Base-by-base conservation (phyloP, 2,888 invertebrate genomes). In the Actias luna region DNA sequence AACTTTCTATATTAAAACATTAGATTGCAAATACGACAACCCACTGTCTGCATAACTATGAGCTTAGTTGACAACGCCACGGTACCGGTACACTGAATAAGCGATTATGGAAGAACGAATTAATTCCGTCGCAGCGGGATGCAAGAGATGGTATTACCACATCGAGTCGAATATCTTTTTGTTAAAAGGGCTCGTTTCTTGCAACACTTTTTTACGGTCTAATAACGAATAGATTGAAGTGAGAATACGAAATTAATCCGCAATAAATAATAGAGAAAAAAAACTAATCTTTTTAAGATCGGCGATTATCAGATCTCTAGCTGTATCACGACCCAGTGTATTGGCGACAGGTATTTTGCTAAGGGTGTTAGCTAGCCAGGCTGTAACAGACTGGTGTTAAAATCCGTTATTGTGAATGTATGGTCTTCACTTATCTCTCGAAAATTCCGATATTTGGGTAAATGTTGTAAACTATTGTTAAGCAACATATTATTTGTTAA, bases 1-100 rank as follows among this genome's bases (percentile, higher is more conserved):
- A 8, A 25, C 46, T 25, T 50, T 25, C 25, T 25, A 0, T 10
- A 14, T 25, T 25, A 50, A 50, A 25, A 22, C 7, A 50, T 50
- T 50, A 50, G 12, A 50, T 50, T 25, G 22, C 3, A 25, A 50
- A 50, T 50, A 50, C 12, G 22, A 50, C 22, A 50, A 14, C 12
- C 2, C 46, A 25, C 61, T 68, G 65, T 76, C 66, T 65, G 50
- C 63, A 63, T 63, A 63, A 66, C 60, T 14, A 10, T 50, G 36
- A 59, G 22, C 31, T 5, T 5, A 29, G 31, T 58, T 58, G 14
- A 59, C 59, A n/a, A n/a, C n/a, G n/a, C n/a, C n/a, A n/a, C n/a
- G n/a, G 36, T 39, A 36, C 36, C 25, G 25, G 25, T 22, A 16
- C 59, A 35, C 35, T 59, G 35, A 59, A 59, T 59, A 59, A 59